These are phyloP conservation scores for Phoenicopterus ruber DNA, from an alignment of 2,113 vertebrate genomes.

Conservation along the genomic window DNA sequence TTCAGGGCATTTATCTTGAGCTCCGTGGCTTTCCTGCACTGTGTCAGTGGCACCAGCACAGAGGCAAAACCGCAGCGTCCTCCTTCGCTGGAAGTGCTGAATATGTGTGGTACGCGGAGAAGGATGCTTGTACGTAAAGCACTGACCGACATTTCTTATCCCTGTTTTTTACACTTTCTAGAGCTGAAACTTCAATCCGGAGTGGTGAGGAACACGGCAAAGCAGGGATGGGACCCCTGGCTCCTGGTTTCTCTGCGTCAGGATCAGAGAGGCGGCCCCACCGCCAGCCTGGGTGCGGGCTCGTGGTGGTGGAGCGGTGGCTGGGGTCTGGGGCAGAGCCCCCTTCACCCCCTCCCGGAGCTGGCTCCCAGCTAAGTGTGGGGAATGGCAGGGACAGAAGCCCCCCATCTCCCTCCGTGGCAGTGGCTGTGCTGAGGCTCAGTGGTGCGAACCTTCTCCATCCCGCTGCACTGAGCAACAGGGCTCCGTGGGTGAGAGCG, in stretches of 20 bases:
- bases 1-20: neutral
- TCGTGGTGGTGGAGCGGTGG: neutral
- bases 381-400: neutral
- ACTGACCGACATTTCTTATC: neutral
- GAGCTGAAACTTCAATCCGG: neutral
- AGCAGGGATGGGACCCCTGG: neutral
- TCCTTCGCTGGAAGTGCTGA: neutral
- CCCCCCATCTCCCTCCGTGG: no score
- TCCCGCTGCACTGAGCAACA: neutral
- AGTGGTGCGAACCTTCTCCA: neutral
- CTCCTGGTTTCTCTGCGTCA: neutral
- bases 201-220: neutral
- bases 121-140: neutral
- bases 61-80: neutral
- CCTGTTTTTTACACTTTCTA: neutral
- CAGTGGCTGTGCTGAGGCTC: neutral
- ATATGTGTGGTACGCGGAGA: neutral
- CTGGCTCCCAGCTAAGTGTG: neutral
- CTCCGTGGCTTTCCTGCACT: neutral
- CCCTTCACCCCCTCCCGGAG: neutral
- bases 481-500: accelerated
- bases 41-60: neutral
- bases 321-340: neutral
- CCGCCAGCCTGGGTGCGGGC: accelerated
- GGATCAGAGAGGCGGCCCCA: neutral